These are phyloP conservation scores for Cyclura pinguis DNA, from an alignment of 2,797 vertebrate species.

Conservation along the genomic window DNA sequence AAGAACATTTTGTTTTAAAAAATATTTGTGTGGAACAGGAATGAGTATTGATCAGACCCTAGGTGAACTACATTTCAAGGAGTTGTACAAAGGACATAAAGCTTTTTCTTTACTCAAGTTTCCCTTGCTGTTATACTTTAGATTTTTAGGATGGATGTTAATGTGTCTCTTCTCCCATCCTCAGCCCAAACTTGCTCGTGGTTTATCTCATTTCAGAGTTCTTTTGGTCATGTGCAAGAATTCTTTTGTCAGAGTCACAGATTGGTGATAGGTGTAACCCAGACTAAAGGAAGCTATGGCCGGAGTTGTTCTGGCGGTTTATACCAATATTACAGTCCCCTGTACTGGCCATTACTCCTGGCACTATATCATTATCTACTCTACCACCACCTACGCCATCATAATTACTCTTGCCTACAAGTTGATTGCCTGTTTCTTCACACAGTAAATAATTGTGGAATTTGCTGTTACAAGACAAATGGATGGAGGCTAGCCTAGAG, in stretches of 20 bases:
- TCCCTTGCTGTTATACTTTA: background rate
- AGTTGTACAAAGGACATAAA: background rate
- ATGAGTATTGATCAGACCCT: background rate
- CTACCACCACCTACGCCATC: no score
- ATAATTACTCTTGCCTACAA: no score
- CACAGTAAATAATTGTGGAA: background rate
- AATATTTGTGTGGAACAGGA: background rate
- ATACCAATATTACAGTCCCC: no score
- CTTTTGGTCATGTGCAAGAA: conserved; percentile 22
- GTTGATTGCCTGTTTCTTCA: no score
- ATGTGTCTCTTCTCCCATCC: background rate
- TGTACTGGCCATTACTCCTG: no score
- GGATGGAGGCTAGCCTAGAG: background rate
- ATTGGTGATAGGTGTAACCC: conserved; percentile 2
- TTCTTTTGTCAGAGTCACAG: background rate
- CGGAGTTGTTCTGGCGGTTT: no score
- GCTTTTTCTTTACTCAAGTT: background rate
- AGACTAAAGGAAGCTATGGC: background rate
- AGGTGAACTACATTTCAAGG: background rate
- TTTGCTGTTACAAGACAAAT: background rate
- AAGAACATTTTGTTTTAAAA: background rate
- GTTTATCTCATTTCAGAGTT: conserved; percentile 27
- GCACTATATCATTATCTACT: no score
- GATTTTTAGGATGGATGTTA: background rate
- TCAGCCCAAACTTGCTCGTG: conserved; percentile 1